Conservation (phyloP, 2,113 vertebrate genomes). For the Nycticebus coucang region DNA sequence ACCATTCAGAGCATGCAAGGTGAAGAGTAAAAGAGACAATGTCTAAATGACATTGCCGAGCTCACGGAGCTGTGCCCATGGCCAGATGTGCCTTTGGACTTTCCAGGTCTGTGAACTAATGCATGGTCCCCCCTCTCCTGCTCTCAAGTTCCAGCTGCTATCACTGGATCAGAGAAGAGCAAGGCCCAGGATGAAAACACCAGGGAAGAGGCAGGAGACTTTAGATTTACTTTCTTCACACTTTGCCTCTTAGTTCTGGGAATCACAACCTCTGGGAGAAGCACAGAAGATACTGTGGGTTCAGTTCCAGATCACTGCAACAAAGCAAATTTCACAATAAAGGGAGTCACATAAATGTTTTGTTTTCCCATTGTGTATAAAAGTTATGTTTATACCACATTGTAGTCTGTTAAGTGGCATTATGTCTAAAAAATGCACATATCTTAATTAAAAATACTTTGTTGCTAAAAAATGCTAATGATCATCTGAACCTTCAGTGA, state of each 20-base stretch:
- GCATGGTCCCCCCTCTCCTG: background rate
- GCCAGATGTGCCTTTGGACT: background rate
- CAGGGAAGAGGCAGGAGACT: background rate
- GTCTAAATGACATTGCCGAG: background rate
- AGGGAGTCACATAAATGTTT: background rate
- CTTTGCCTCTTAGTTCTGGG: slow-evolving; percentile 14
- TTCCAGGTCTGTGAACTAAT: background rate
- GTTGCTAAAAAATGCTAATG: background rate
- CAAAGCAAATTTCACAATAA: background rate
- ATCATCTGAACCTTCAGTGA: background rate
- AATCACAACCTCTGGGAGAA: slow-evolving; percentile 40
- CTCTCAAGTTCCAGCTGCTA: background rate
- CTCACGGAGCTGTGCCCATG: background rate
- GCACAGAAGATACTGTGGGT: background rate
- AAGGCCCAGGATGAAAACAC: background rate
- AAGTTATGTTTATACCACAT: background rate
- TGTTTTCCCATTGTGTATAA: background rate
- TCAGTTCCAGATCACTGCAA: background rate
- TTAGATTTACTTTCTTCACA: background rate
- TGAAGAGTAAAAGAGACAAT: background rate
- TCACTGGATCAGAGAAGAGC: background rate
- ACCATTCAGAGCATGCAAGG: background rate
- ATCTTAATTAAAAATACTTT: background rate
- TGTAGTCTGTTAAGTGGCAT: background rate
- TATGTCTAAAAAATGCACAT: background rate